phyloP scores from a whole-genome alignment of 2,797 vertebrate genomes.

The Garrulus glandarius region DNA sequence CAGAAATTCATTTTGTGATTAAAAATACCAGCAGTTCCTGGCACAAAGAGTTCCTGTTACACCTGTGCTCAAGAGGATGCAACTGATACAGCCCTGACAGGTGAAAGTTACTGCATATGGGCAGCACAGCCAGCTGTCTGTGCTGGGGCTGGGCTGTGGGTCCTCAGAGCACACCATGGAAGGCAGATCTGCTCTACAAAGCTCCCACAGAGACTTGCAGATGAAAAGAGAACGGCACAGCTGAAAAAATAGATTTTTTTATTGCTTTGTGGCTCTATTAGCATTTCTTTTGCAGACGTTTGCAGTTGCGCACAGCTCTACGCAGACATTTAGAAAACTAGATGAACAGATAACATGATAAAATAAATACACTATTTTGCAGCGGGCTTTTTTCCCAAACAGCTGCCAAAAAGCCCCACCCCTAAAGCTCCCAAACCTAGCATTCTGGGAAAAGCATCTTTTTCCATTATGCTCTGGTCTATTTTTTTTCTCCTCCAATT shows the following conservation, averaged over 20 bases:
- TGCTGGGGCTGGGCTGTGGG: background rate
- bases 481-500: constrained; percentile 51
- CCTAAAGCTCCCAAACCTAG: background rate
- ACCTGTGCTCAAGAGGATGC: background rate
- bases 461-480: constrained; percentile 55
- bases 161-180: background rate
- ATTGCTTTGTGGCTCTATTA: background rate
- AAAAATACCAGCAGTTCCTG: background rate
- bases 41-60: background rate
- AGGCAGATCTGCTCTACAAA: background rate
- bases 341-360: background rate
- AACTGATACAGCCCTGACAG: background rate
- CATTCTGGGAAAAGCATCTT: constrained; percentile 21
- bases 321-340: background rate
- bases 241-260: constrained; percentile 34
- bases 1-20: background rate
- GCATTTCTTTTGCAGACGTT: background rate
- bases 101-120: background rate
- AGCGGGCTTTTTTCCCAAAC: background rate
- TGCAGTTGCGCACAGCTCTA: background rate
- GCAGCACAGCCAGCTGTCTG: background rate
- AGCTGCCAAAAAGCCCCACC: constrained; percentile 4
- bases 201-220: background rate
- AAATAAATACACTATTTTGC: background rate
- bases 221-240: background rate